Evolutionary conservation across 2,888 invertebrate genomes (phyloP).

Genomic region (Meloe dianella): DNA sequence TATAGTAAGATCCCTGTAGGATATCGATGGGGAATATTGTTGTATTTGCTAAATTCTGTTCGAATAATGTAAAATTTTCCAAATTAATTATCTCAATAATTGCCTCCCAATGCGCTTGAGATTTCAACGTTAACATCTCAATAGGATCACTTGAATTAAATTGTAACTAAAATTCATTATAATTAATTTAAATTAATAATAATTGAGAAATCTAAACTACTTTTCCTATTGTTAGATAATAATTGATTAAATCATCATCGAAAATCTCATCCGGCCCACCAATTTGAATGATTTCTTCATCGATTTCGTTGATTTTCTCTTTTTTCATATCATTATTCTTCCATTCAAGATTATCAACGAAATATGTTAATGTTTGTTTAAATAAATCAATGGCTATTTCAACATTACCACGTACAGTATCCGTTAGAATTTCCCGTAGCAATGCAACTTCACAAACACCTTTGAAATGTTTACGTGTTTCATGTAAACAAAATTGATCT

Average conservation of each 20-base stretch:
- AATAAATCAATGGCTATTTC: conserved; percentile 7
- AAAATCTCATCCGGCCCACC: conserved; percentile 19
- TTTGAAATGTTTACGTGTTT: conserved; percentile 20
- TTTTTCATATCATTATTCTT: not conserved
- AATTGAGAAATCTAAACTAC: not conserved
- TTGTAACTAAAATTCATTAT: conserved; percentile 12
- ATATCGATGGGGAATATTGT: not conserved
- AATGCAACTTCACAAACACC: conserved; percentile 19
- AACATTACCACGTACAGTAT: conserved; percentile 6
- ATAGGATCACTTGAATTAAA: not conserved
- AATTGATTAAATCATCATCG: conserved; percentile 16
- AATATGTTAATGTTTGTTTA: conserved; percentile 9
- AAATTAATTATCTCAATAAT: not conserved
- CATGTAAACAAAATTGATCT: conserved; percentile 20
- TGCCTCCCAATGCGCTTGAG: not conserved
- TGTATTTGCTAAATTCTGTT: not conserved
- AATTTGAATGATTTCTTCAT: conserved; percentile 9
- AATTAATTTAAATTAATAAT: not conserved
- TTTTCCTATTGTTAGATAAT: conserved; percentile 14
- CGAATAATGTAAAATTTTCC: not conserved
- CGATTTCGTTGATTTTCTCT: not conserved
- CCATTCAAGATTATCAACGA: conserved; percentile 13
- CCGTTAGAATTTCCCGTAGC: not conserved
- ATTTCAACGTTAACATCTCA: not conserved
- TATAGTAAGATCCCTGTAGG: not conserved